Evolutionary conservation across 2,888 invertebrate genomes (phyloP).

Genomic region (Ctenicera cuprea): DNA sequence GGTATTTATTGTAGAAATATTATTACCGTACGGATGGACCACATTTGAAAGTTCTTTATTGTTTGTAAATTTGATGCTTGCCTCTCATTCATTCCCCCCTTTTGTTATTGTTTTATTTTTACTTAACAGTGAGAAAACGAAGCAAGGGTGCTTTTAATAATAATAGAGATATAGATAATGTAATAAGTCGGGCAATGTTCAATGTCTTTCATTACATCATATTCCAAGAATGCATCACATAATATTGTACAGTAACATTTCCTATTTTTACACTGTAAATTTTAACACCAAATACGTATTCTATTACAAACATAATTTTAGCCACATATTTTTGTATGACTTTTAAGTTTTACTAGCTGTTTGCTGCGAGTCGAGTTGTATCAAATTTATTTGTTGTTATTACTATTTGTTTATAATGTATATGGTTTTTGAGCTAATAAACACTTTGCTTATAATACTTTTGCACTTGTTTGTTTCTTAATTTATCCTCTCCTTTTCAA

Average conservation of each 20-base stretch:
- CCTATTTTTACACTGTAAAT: constrained; percentile 32
- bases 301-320: not conserved
- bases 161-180: too few species aligned
- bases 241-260: constrained; percentile 13
- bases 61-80: too few species aligned
- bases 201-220: constrained; percentile 10
- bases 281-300: constrained; percentile 33
- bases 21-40: too few species aligned
- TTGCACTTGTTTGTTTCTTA: not conserved
- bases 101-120: too few species aligned
- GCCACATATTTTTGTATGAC: constrained; percentile 13
- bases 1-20: too few species aligned
- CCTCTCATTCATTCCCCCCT: too few species aligned
- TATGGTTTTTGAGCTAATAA: constrained; percentile 53
- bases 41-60: too few species aligned
- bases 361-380: not conserved
- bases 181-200: not conserved
- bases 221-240: constrained; percentile 19
- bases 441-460: constrained; percentile 46
- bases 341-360: not conserved
- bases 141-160: too few species aligned
- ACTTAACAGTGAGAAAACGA: too few species aligned
- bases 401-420: constrained; percentile 10
- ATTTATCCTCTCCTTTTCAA: constrained; percentile 13
- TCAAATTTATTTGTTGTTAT: constrained; percentile 27